Conservation (phyloP, 1,140 invertebrate species). For the Acromyrmex echinatior region DNA sequence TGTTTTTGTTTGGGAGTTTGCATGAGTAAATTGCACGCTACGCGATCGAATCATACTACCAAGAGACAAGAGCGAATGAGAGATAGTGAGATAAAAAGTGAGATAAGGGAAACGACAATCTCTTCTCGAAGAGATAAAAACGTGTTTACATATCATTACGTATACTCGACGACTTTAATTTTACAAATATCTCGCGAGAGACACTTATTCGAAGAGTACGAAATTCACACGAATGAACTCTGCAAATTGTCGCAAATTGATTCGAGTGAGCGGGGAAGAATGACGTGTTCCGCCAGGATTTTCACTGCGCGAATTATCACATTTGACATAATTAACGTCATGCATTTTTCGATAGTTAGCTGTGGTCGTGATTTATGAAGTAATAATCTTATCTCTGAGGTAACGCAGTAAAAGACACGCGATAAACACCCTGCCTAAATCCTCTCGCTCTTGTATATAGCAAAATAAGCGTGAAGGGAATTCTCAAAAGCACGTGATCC, state of each 20-base stretch:
- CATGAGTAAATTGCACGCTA: neutral
- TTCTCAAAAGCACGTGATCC: neutral
- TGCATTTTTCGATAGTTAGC: neutral
- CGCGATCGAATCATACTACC: neutral
- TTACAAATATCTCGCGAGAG: neutral
- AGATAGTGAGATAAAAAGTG: neutral
- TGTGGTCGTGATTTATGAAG: neutral
- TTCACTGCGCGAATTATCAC: neutral
- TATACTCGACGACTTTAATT: neutral
- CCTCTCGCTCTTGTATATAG: neutral
- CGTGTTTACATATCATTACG: too few species aligned
- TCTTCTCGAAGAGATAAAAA: neutral
- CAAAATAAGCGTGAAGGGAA: neutral
- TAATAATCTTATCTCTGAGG: conserved; percentile 20
- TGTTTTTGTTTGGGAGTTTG: conserved; percentile 4
- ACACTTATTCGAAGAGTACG: neutral
- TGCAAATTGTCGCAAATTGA: neutral
- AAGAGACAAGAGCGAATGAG: neutral
- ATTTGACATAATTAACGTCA: neutral
- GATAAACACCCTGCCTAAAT: neutral
- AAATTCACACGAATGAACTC: neutral
- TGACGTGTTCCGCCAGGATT: neutral
- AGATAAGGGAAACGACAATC: neutral
- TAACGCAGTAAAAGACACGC: neutral
- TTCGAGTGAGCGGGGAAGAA: neutral